Conservation (phyloP, 92 coral and sea anemone genomes). For the Meandrina meandrites region DNA sequence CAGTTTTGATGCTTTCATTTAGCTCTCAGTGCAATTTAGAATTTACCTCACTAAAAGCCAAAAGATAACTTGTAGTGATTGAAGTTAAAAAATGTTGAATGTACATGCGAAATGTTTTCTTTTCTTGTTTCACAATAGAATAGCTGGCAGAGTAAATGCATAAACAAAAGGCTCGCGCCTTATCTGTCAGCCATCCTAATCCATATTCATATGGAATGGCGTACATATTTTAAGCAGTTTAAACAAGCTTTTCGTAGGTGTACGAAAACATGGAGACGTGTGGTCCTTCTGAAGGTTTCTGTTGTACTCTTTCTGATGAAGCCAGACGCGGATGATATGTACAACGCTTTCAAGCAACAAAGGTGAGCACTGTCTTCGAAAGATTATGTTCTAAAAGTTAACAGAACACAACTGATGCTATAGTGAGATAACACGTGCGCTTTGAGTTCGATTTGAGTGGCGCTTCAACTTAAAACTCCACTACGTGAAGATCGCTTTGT, state of each 20-base stretch:
- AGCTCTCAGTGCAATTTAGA: not conserved
- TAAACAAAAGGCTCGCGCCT: not conserved
- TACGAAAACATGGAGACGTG: not conserved
- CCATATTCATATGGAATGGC: not conserved
- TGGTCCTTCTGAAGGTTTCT: not conserved
- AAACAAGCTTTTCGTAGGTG: not conserved
- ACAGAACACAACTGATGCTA: too few relatives aligned
- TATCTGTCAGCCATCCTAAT: not conserved
- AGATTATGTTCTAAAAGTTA: too few relatives aligned
- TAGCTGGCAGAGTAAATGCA: not conserved
- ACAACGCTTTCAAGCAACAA: not conserved
- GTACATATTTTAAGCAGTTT: not conserved
- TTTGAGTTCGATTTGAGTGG: too few relatives aligned
- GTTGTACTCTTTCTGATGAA: not conserved
- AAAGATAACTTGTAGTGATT: not conserved
- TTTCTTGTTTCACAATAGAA: not conserved
- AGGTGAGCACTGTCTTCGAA: not conserved
- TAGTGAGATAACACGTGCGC: too few relatives aligned
- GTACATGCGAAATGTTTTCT: not conserved
- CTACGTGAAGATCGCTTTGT: too few relatives aligned
- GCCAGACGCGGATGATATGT: not conserved
- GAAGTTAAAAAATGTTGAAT: not conserved
- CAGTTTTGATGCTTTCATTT: too few relatives aligned
- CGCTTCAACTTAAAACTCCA: too few relatives aligned
- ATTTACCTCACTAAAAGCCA: not conserved